These are phyloP conservation scores for Pegoplata infirma DNA, from an alignment of 2,888 invertebrate species.

Conservation along the genomic window DNA sequence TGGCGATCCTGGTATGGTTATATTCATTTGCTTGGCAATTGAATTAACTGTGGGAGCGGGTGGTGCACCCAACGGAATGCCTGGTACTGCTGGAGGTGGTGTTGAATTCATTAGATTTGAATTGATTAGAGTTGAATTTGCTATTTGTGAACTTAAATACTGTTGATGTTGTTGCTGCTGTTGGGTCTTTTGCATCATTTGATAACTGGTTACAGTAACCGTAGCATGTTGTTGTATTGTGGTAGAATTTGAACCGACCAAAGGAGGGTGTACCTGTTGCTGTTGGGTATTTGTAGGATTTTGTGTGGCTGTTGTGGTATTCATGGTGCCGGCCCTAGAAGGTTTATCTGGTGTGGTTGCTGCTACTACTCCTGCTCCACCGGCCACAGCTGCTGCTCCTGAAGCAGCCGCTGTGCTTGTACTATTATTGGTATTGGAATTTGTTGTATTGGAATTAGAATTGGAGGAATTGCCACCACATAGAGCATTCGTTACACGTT, in stretches of 20 bases:
- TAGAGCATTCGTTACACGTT: conserved; percentile 91
- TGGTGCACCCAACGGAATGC: conserved; percentile 70
- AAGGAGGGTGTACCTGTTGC: conserved; percentile 6
- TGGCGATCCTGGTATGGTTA: conserved; percentile 70
- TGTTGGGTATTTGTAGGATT: conserved; percentile 13
- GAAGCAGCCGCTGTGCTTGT: conserved; percentile 64
- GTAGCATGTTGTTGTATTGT: conserved; percentile 55
- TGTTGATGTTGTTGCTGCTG: conserved; percentile 70
- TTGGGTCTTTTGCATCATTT: conserved; percentile 65
- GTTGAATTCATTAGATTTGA: conserved; percentile 69
- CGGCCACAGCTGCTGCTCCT: conserved; percentile 52
- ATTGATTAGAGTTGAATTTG: conserved; percentile 72
- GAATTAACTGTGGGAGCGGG: conserved; percentile 74
- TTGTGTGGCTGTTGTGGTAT: conserved; percentile 19
- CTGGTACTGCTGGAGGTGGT: conserved; percentile 67
- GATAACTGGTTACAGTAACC: conserved; percentile 61
- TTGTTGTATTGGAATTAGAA: conserved; percentile 64
- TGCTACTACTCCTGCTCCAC: conserved; percentile 49
- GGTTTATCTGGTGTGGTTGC: conserved; percentile 72
- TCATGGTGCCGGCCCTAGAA: conserved; percentile 65
- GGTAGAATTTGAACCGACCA: conserved; percentile 32
- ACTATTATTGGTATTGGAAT: conserved; percentile 59
- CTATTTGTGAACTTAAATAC: conserved; percentile 72
- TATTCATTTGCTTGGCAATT: conserved; percentile 75
- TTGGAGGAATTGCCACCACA: conserved; percentile 83